Percentiles rank a stretch among this genome's conserved stretches.
These are phyloP conservation scores for Telenomus remus DNA, from an alignment of 1,140 invertebrate genomes.

Conservation along the genomic window DNA sequence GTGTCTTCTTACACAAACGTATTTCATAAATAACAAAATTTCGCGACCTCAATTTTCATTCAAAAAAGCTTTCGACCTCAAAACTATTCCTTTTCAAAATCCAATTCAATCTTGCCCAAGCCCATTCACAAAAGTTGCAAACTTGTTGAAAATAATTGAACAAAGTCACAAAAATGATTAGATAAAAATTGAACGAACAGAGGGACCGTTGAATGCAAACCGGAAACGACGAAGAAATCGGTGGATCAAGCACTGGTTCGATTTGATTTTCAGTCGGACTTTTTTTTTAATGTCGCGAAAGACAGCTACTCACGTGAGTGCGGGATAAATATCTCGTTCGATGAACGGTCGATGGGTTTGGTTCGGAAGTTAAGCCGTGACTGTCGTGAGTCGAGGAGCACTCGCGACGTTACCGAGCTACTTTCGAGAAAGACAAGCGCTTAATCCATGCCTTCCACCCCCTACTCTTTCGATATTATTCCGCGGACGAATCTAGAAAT, in stretches of 20 bases:
- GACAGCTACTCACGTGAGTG: slow-evolving; percentile 59
- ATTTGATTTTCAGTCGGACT: too few species aligned
- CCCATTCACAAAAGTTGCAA: too few species aligned
- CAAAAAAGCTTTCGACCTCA: neutral
- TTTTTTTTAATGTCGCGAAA: neutral
- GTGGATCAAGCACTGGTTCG: slow-evolving; percentile 8
- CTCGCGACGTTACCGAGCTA: slow-evolving; percentile 57
- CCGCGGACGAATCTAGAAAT: slow-evolving; percentile 57
- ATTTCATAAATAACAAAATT: slow-evolving; percentile 13
- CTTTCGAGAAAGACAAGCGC: slow-evolving; percentile 62
- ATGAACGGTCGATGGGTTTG: slow-evolving; percentile 66
- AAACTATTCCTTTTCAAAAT: too few species aligned
- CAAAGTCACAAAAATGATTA: too few species aligned
- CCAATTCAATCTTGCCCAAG: too few species aligned
- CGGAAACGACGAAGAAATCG: neutral
- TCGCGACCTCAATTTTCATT: slow-evolving; percentile 3
- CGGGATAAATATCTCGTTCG: slow-evolving; percentile 60
- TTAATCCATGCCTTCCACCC: slow-evolving; percentile 54
- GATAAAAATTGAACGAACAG: too few species aligned
- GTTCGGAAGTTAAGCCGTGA: slow-evolving; percentile 71
- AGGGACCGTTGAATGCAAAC: too few species aligned
- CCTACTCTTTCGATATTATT: slow-evolving; percentile 47
- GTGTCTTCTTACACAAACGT: slow-evolving; percentile 67
- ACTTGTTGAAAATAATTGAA: too few species aligned
- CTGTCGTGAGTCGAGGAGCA: slow-evolving; percentile 67